phyloP scores from a whole-genome alignment of 2,113 vertebrate genomes.

The Camelus bactrianus region DNA sequence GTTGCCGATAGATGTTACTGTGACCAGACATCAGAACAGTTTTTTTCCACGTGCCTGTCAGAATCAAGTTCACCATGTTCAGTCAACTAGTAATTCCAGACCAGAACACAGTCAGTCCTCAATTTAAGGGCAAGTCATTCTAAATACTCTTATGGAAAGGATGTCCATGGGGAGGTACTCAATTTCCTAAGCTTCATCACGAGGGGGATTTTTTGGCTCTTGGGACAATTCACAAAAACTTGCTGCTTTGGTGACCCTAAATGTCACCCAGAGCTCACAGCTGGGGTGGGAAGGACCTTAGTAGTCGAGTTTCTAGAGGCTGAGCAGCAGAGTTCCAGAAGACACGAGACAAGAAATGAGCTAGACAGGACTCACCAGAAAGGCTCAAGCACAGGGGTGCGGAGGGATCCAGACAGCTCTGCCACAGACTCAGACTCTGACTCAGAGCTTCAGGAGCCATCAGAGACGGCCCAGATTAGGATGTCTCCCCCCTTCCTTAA shows the following conservation, averaged over 20 bases:
- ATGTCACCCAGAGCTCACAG: not conserved
- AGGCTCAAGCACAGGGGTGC: not conserved
- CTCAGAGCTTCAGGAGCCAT: too few relatives aligned
- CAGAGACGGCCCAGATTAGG: not conserved
- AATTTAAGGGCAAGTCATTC: not conserved
- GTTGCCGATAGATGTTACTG: not conserved
- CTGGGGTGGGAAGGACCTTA: not conserved
- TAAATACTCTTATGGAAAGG: not conserved
- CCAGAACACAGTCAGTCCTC: not conserved
- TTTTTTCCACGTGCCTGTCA: not conserved
- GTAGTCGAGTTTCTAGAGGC: not conserved
- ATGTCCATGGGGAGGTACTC: not conserved
- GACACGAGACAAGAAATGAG: not conserved
- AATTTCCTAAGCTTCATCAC: not conserved
- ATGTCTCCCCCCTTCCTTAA: rapidly evolving
- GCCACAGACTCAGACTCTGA: too few relatives aligned
- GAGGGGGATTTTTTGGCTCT: not conserved
- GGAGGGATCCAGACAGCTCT: not conserved
- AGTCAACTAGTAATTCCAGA: not conserved
- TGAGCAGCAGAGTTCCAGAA: not conserved
- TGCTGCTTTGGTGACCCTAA: not conserved
- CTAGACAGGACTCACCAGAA: not conserved
- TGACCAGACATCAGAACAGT: not conserved
- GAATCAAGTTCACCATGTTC: not conserved
- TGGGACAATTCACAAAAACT: not conserved